Evolutionary conservation across 23 tunicate species (phyloP).

Genomic region (Pegea sp.): DNA sequence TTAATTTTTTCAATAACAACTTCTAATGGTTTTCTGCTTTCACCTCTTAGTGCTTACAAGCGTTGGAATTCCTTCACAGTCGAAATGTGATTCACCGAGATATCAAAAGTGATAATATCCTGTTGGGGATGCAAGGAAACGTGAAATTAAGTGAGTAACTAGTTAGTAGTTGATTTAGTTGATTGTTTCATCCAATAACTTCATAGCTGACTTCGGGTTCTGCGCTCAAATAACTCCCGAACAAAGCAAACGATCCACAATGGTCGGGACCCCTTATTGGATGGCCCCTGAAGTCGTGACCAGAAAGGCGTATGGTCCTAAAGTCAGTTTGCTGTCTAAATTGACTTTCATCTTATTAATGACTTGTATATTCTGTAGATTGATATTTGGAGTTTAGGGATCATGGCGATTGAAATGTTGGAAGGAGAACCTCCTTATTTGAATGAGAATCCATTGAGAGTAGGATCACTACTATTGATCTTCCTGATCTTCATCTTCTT

Average conservation of each 20-base stretch:
- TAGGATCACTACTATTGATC: no score
- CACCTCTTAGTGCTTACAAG: conserved; percentile 95
- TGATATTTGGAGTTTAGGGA: conserved; percentile 99
- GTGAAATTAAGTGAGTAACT: conserved; percentile 96
- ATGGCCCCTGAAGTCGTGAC: conserved; percentile 99
- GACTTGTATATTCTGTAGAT: conserved; percentile 20
- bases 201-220: conserved; percentile 94
- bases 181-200: no score
- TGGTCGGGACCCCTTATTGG: conserved; percentile 99
- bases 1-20: no score
- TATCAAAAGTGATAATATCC: conserved; percentile 90
- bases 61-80: conserved; percentile 88
- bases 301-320: conserved; percentile 96
- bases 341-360: neutral
- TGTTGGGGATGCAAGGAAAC: conserved; percentile 98
- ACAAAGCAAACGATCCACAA: conserved; percentile 86
- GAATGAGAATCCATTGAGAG: conserved; percentile 93
- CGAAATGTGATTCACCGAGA: conserved; percentile 96
- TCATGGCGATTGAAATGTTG: conserved; percentile 99
- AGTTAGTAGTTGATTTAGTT: no score
- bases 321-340: conserved; percentile 12
- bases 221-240: conserved; percentile 99
- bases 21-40: no score
- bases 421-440: conserved; percentile 99
- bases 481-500: no score